Evolutionary conservation across 2,797 vertebrate genomes (phyloP).

Genomic region (Chrysolophus pictus): DNA sequence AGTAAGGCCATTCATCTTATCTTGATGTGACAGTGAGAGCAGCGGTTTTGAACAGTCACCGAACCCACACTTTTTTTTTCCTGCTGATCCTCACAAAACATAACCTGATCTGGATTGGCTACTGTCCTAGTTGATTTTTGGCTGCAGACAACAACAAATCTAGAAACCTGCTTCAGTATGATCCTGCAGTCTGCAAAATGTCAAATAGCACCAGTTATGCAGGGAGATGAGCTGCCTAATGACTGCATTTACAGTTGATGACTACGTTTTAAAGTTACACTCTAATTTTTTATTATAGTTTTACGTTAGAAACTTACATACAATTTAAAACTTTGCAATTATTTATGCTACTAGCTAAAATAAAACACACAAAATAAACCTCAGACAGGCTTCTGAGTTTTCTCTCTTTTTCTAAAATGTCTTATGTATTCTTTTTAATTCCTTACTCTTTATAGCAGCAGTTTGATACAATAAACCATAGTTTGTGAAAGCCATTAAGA

Average conservation of each 20-base stretch:
- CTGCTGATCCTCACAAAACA: neutral
- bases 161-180: neutral
- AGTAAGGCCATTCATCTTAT: neutral
- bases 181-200: accelerated
- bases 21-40: accelerated
- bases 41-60: accelerated
- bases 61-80: neutral
- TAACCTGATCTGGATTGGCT: neutral
- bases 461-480: constrained; percentile 29
- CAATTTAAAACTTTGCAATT: neutral
- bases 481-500: constrained; percentile 38
- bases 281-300: neutral
- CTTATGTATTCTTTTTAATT: constrained; percentile 22
- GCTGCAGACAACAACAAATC: neutral
- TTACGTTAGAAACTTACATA: neutral
- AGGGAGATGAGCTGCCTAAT: neutral
- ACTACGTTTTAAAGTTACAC: neutral
- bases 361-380: constrained; percentile 28
- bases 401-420: neutral
- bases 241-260: neutral
- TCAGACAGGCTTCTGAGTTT: neutral
- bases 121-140: no score
- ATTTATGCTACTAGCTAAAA: constrained; percentile 1
- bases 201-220: neutral
- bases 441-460: constrained; percentile 37